Percentiles rank a stretch among this genome's conserved stretches.
phyloP scores from a whole-genome alignment of 2,113 vertebrate species.

The Triplophysa rosa region DNA sequence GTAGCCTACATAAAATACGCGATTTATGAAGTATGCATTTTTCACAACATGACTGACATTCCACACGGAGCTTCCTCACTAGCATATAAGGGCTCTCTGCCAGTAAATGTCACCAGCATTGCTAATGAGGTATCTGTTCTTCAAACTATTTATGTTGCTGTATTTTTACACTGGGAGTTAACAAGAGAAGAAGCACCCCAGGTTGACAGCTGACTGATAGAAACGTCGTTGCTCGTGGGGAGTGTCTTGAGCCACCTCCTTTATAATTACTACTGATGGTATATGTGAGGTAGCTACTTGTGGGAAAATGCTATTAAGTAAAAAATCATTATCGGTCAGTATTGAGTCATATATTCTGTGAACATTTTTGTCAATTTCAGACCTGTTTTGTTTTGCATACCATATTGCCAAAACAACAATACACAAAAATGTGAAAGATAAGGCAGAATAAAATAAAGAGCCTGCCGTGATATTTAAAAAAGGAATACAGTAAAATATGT shows the following conservation, averaged over 20 bases:
- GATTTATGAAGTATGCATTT: neutral
- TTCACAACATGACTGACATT: slow-evolving; percentile 14
- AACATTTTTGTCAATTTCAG: neutral
- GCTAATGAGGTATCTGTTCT: slow-evolving; percentile 48
- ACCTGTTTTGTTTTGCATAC: too few species aligned
- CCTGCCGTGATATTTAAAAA: too few species aligned
- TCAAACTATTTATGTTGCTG: slow-evolving; percentile 46
- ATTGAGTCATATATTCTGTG: neutral
- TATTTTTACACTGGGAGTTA: slow-evolving; percentile 38
- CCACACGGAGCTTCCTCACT: slow-evolving; percentile 14
- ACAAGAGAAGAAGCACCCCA: slow-evolving; percentile 26
- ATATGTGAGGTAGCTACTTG: neutral
- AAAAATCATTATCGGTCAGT: neutral
- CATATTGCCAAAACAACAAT: too few species aligned
- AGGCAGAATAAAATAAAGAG: too few species aligned
- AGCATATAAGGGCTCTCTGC: slow-evolving; percentile 13
- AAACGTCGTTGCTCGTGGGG: neutral
- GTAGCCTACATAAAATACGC: neutral
- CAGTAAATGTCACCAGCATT: slow-evolving; percentile 35
- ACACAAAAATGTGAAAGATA: too few species aligned
- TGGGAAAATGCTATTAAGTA: neutral
- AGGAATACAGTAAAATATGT: too few species aligned
- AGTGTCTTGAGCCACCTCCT: slow-evolving; percentile 21
- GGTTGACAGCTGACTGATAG: slow-evolving; percentile 48
- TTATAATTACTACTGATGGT: neutral